Evolutionary conservation across 1,140 invertebrate genomes (phyloP).

Genomic region (Drosophila subobscura): DNA sequence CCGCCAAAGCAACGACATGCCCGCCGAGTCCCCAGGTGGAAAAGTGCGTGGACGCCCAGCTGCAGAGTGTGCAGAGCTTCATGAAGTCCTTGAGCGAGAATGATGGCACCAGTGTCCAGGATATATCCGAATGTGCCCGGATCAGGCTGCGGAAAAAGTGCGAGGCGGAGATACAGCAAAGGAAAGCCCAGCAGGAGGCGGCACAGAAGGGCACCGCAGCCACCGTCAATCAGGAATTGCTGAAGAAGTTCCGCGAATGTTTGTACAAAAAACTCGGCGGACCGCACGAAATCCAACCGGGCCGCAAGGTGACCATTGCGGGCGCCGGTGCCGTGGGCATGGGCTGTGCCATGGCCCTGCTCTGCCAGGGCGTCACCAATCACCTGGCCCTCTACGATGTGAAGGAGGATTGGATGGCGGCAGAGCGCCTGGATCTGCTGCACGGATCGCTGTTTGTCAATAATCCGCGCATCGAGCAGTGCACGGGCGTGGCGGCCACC

Average conservation of each 20-base stretch:
- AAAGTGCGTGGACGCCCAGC: no score
- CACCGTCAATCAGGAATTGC: no score
- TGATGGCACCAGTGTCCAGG: no score
- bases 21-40: no score
- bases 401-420: neutral
- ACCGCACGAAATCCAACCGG: slow-evolving; percentile 18
- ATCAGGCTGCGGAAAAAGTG: no score
- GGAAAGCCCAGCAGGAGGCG: neutral
- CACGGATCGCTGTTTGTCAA: slow-evolving; percentile 35
- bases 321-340: slow-evolving; percentile 40
- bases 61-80: no score
- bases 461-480: slow-evolving; percentile 1
- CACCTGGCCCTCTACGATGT: slow-evolving; percentile 33
- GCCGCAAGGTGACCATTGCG: slow-evolving; percentile 43
- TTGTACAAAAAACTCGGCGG: slow-evolving; percentile 15
- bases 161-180: no score
- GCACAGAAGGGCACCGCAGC: no score
- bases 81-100: no score
- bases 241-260: neutral
- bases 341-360: slow-evolving; percentile 29
- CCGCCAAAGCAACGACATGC: no score
- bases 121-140: no score
- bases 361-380: slow-evolving; percentile 26
- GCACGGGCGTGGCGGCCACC: slow-evolving; percentile 85
- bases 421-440: slow-evolving; percentile 21